These are phyloP conservation scores for Brachionus koreanus DNA, from an alignment of 1,140 invertebrate species.

Conservation along the genomic window DNA sequence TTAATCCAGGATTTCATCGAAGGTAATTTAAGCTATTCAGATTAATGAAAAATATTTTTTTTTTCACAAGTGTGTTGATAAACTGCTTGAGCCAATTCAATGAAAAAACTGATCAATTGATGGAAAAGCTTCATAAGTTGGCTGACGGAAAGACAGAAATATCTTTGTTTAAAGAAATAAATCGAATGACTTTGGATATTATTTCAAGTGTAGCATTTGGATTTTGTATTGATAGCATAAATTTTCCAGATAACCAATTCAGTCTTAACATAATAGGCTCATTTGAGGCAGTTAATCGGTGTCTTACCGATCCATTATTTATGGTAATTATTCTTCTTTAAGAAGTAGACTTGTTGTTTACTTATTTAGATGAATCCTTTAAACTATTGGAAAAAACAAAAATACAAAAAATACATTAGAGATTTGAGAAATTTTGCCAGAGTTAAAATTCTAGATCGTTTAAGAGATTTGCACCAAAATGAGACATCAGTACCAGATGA, in stretches of 20 bases:
- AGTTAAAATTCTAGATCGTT: slow-evolving; percentile 10
- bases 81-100: slow-evolving; percentile 10
- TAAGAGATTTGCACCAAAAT: not conserved
- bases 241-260: slow-evolving; percentile 17
- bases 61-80: not conserved
- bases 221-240: slow-evolving; percentile 15
- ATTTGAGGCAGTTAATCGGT: not conserved
- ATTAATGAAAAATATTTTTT: not conserved
- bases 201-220: slow-evolving; percentile 39
- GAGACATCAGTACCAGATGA: not conserved
- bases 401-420: not conserved
- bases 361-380: not conserved
- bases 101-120: not conserved
- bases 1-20: slow-evolving; percentile 36
- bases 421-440: not conserved
- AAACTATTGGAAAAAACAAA: not conserved
- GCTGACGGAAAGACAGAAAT: slow-evolving; percentile 5
- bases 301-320: not conserved
- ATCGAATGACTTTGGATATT: slow-evolving; percentile 30
- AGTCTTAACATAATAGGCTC: not conserved
- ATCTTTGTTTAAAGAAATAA: slow-evolving; percentile 31
- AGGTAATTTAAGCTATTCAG: not conserved
- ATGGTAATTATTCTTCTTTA: not conserved
- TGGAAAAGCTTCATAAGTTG: not conserved
- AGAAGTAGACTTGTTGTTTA: not conserved